Base-by-base conservation (phyloP, 2,113 vertebrate genomes). In the Channa argus region DNA sequence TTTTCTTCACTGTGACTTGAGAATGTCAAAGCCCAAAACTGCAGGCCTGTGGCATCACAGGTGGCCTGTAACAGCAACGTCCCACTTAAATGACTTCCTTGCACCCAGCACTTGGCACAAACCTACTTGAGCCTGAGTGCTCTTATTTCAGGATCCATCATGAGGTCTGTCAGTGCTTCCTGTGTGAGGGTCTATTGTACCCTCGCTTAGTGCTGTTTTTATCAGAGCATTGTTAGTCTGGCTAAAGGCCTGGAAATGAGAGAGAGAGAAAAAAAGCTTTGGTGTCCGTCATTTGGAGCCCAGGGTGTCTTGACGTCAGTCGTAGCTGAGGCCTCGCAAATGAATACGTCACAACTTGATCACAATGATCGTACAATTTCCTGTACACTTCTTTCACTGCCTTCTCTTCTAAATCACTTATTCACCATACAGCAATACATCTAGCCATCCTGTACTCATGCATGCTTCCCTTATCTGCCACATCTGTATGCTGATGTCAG, bases 71-170 rank as follows among this genome's bases (percentile, higher is more conserved):
- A 61, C 10, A 5, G n/a, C 13, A 44, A 13, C 3, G 15, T 49
- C 13, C 38, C 43, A 24, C 50, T 38, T 45, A 1, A 9, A 9
- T 77, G 37, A 86, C 52, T 83, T 51, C 67, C 33, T 74, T 61
- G 6, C 44, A 3, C 12, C 1, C 38, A 60, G 24, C 62, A 59
- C 37, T 70, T 82, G 3, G 4, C 13, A 44, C n/a, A 13, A 24
- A 50, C n/a, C 46, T 11, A 6, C 63, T 71, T 13, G 47, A 66
- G 43, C 58, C 41, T 43, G 56, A 86, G 64, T 71, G 65, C 55
- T 61, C 56, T 67, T 53, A 14, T 72, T 73, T 72, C 63, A 71
- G 58, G 52, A 63, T 12, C 63, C 36, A 5, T 77, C 33, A 46
- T 11, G 60, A 62, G 37, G 9, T 0, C 37, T 65, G 3, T 50